phyloP scores from a whole-genome alignment of 2,113 vertebrate genomes.

The Macquaria ambigua region DNA sequence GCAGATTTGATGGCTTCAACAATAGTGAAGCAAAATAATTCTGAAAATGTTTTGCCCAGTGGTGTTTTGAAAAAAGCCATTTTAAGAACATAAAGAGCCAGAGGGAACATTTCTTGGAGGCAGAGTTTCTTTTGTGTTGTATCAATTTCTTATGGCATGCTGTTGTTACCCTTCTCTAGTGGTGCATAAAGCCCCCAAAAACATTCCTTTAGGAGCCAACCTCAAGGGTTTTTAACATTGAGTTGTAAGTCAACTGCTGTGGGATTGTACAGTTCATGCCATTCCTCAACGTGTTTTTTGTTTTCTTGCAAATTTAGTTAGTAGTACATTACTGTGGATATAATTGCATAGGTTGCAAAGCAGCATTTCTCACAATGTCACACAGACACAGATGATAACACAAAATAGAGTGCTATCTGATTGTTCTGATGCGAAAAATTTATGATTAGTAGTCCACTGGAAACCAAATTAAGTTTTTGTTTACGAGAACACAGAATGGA shows the following conservation, averaged over 20 bases:
- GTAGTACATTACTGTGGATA: not conserved
- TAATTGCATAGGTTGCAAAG: not conserved
- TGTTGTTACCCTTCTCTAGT: constrained; percentile 69
- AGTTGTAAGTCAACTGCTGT: constrained; percentile 53
- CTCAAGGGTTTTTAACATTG: constrained; percentile 55
- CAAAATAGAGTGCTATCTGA: not conserved
- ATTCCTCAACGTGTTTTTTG: constrained; percentile 20
- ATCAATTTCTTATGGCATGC: constrained; percentile 70
- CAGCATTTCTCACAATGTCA: constrained; percentile 19
- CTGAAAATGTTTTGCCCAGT: constrained; percentile 68
- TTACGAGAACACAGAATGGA: constrained; percentile 2
- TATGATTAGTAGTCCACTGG: constrained; percentile 16
- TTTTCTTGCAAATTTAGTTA: constrained; percentile 6
- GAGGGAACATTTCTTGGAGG: constrained; percentile 75
- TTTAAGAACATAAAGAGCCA: constrained; percentile 72
- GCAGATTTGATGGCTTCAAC: constrained; percentile 56
- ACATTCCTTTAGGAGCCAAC: constrained; percentile 52
- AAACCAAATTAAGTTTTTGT: constrained; percentile 33
- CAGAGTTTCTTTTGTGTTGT: constrained; percentile 72
- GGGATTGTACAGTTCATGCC: constrained; percentile 7
- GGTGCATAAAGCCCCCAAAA: constrained; percentile 65
- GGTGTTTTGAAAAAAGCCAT: constrained; percentile 73
- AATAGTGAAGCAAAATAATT: constrained; percentile 67
- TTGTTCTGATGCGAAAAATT: constrained; percentile 1
- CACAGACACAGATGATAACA: not conserved